Percentiles rank a stretch among this genome's conserved stretches.
phyloP scores from a whole-genome alignment of 2,888 invertebrate genomes.

The Timema cristinae region DNA sequence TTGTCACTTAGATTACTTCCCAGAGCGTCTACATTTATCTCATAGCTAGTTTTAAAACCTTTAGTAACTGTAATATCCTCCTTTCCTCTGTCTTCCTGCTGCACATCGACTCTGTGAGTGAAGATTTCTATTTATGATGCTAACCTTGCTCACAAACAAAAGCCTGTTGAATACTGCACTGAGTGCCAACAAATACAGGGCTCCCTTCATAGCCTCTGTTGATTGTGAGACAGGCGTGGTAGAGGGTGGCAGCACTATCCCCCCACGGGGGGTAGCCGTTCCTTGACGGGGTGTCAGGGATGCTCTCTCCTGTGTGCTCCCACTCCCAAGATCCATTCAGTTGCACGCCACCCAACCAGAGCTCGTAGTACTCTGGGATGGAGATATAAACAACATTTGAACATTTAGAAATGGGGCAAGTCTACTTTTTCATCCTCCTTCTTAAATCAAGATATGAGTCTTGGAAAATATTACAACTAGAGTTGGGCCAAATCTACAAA shows the following conservation, averaged over 20 bases:
- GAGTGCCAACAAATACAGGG: background rate
- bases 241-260: background rate
- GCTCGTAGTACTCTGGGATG: conserved; percentile 5
- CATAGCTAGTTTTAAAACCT: too few species aligned
- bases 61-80: too few species aligned
- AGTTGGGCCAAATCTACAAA: too few species aligned
- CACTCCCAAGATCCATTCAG: background rate
- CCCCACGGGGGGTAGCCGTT: background rate
- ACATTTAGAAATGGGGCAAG: too few species aligned
- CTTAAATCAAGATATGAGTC: too few species aligned
- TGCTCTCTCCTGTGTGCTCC: conserved; percentile 6
- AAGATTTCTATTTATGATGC: background rate
- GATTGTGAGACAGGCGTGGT: background rate
- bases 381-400: too few species aligned
- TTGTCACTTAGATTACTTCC: too few species aligned
- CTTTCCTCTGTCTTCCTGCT: too few species aligned
- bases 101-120: too few species aligned
- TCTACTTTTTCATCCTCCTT: too few species aligned
- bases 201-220: background rate
- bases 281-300: background rate
- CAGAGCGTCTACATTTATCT: too few species aligned
- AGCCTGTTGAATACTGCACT: background rate
- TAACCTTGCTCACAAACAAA: conserved; percentile 5
- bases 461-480: too few species aligned
- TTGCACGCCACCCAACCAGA: background rate